A percentile compares a stretch with the other conserved stretches of the same genome.
phyloP scores from a whole-genome alignment of 2,113 vertebrate species.

The Melanocharis versteri region DNA sequence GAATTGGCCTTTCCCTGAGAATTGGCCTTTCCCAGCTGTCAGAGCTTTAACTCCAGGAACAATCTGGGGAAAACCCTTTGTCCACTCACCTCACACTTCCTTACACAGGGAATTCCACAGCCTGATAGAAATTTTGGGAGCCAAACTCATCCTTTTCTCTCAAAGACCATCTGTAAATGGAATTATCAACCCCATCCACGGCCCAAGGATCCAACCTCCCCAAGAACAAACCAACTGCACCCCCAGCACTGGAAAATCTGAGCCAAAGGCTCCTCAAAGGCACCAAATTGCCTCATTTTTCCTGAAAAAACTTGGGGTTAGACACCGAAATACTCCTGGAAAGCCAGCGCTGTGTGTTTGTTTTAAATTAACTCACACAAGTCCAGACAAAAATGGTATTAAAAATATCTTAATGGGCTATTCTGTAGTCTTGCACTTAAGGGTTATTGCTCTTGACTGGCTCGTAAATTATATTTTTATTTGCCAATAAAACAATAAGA shows the following conservation, averaged over 20 bases:
- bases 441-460: constrained; percentile 52
- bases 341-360: not conserved
- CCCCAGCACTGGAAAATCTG: not conserved
- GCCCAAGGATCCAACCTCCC: not conserved
- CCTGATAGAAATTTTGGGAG: not conserved
- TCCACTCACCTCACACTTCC: accelerated
- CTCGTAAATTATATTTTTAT: constrained; percentile 62
- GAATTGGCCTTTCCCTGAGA: not conserved
- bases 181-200: not conserved
- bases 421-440: not conserved
- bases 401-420: constrained; percentile 19
- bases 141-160: not conserved
- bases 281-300: not conserved
- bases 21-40: not conserved
- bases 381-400: constrained; percentile 25
- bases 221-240: not conserved
- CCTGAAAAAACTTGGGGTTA: not conserved
- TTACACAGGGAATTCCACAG: not conserved
- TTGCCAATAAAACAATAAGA: constrained; percentile 62
- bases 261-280: not conserved
- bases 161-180: not conserved
- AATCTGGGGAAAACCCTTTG: not conserved
- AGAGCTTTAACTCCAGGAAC: not conserved
- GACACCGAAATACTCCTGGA: not conserved
- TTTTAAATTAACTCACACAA: not conserved